Evolutionary conservation across 2,888 invertebrate species (phyloP).

Genomic region (Brachyptera risi): DNA sequence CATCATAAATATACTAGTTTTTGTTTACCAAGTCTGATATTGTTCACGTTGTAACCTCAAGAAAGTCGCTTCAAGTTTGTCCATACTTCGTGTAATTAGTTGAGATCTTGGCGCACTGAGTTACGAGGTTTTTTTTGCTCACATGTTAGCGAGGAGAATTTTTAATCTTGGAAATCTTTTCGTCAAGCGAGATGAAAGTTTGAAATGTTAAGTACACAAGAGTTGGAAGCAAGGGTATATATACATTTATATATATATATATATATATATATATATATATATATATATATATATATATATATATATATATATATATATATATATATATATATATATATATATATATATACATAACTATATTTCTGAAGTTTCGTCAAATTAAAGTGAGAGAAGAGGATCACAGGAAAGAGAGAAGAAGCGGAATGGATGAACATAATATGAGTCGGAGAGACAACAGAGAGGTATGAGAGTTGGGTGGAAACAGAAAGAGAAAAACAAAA

Average conservation of each 20-base stretch:
- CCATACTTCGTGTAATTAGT: conserved; percentile 3
- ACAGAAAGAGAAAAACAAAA: not conserved
- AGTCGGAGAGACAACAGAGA: too few species aligned
- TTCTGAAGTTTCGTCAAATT: conserved; percentile 15
- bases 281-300: too few species aligned
- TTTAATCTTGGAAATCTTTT: conserved; percentile 16
- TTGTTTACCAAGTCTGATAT: too few species aligned
- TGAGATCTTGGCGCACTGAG: not conserved
- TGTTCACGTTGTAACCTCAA: not conserved
- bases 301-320: too few species aligned
- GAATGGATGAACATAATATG: conserved; percentile 10
- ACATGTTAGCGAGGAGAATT: not conserved
- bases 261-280: too few species aligned
- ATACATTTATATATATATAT: too few species aligned
- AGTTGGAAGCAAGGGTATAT: conserved; percentile 2
- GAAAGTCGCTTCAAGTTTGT: not conserved
- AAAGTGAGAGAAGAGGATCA: conserved; percentile 12
- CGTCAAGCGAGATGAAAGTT: conserved; percentile 5
- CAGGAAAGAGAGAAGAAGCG: not conserved
- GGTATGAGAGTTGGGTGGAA: not conserved
- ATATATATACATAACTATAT: too few species aligned
- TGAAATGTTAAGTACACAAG: conserved; percentile 4
- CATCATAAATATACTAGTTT: too few species aligned
- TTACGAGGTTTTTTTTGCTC: not conserved
- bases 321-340: too few species aligned